Evolutionary conservation across 1,140 invertebrate genomes (phyloP).

Genomic region (Drosophila nannoptera): DNA sequence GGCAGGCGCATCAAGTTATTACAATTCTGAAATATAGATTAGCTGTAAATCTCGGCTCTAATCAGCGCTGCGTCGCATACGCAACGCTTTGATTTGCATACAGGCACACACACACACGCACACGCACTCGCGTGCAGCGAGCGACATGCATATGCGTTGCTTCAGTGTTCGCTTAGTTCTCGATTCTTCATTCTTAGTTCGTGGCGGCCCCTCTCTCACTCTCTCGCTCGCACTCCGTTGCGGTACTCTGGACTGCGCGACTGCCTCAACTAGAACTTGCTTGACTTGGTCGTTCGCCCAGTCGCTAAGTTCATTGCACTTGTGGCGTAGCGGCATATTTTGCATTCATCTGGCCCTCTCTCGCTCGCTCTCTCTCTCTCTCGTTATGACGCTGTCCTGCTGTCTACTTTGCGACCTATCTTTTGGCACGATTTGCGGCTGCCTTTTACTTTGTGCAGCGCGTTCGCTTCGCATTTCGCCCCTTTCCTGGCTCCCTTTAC

Average conservation of each 20-base stretch:
- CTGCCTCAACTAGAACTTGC: constrained; percentile 77
- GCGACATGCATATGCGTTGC: constrained; percentile 28
- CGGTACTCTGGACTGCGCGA: constrained; percentile 30
- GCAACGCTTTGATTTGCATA: constrained; percentile 18
- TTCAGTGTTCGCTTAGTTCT: constrained; percentile 11
- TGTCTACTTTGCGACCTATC: constrained; percentile 29
- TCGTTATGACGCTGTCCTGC: constrained; percentile 4
- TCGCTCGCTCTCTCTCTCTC: constrained; percentile 4
- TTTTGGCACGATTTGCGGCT: constrained; percentile 45
- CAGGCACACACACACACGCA: constrained; percentile 9
- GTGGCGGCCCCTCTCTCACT: constrained; percentile 5
- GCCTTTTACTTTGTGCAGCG: constrained; percentile 42
- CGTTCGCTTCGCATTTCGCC: constrained; percentile 4
- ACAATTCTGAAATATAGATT: constrained; percentile 67
- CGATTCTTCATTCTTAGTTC: not conserved
- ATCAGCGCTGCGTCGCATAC: constrained; percentile 45
- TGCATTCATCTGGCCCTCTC: constrained; percentile 54
- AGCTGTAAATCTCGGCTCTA: constrained; percentile 66
- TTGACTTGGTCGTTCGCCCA: constrained; percentile 62
- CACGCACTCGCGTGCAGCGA: not conserved
- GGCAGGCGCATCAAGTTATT: constrained; percentile 15
- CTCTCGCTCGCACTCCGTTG: not conserved
- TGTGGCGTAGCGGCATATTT: constrained; percentile 73
- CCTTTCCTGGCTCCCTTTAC: not conserved
- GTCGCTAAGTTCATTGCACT: constrained; percentile 68